Conservation (phyloP, 1,140 invertebrate species). For the Zaprionus inermis region DNA sequence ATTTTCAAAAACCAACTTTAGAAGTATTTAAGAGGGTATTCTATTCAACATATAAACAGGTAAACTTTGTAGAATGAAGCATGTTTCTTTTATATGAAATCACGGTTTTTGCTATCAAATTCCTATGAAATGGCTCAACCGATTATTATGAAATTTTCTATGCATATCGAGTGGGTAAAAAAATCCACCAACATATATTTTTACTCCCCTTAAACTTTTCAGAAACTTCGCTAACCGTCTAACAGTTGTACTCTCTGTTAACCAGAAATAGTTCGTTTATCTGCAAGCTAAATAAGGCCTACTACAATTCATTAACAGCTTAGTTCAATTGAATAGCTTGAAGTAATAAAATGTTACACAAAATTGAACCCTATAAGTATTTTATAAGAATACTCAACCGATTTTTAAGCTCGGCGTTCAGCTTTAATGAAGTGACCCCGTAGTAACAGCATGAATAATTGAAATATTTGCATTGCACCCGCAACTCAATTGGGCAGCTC, state of each 20-base stretch:
- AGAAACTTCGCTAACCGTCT: too few relatives aligned
- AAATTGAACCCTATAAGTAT: neutral
- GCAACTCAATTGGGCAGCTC: slow-evolving; percentile 5
- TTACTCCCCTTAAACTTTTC: too few relatives aligned
- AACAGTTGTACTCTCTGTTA: too few relatives aligned
- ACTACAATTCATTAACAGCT: too few relatives aligned
- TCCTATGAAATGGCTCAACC: too few relatives aligned
- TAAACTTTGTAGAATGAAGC: slow-evolving; percentile 11
- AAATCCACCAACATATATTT: neutral
- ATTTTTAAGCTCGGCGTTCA: neutral
- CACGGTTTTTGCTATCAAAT: too few relatives aligned
- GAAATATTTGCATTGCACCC: slow-evolving; percentile 14
- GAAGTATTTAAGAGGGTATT: neutral
- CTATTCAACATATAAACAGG: slow-evolving; percentile 18
- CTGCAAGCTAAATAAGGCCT: too few relatives aligned
- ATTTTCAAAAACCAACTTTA: neutral
- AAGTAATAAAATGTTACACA: too few relatives aligned
- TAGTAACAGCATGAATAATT: slow-evolving; percentile 10
- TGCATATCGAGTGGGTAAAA: neutral
- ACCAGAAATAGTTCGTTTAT: too few relatives aligned
- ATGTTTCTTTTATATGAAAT: too few relatives aligned
- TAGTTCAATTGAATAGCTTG: too few relatives aligned
- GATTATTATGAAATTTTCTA: neutral
- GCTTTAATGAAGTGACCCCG: neutral
- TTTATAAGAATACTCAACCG: neutral